Evolutionary conservation across 2,888 invertebrate genomes (phyloP).

Genomic region (Euclidia mi): DNA sequence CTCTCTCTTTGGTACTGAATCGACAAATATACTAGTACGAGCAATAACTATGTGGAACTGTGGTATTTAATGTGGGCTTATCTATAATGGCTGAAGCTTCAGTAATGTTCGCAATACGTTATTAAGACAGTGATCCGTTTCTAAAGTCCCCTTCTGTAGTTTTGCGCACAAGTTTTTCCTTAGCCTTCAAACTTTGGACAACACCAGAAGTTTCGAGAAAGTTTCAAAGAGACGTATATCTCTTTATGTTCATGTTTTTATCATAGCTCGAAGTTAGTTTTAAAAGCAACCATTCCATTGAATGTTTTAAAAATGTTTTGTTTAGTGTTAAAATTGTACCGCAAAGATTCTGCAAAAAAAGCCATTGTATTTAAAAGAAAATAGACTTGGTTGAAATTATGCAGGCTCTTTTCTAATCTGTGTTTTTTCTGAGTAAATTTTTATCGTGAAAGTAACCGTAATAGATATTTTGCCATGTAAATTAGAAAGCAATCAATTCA

Average conservation of each 20-base stretch:
- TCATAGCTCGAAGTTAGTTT: constrained; percentile 33
- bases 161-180: constrained; percentile 41
- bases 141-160: constrained; percentile 32
- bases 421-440: too few relatives aligned
- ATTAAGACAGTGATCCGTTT: too few relatives aligned
- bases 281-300: constrained; percentile 33
- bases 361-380: constrained; percentile 12
- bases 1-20: constrained; percentile 10
- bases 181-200: constrained; percentile 43
- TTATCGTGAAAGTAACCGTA: too few relatives aligned
- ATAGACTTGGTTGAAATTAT: background rate
- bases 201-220: constrained; percentile 42
- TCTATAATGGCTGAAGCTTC: constrained; percentile 6
- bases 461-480: too few relatives aligned
- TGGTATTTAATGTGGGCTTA: background rate
- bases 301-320: constrained; percentile 39
- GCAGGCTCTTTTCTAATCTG: too few relatives aligned
- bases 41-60: too few relatives aligned
- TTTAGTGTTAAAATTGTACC: constrained; percentile 20
- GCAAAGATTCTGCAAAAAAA: constrained; percentile 8
- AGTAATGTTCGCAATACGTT: constrained; percentile 20
- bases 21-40: constrained; percentile 12
- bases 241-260: constrained; percentile 45
- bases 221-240: constrained; percentile 39
- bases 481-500: too few relatives aligned